A percentile compares a stretch with the other conserved stretches of the same genome.
Evolutionary conservation across 2,888 invertebrate species (phyloP).

Genomic region (Eupithecia subfuscata): DNA sequence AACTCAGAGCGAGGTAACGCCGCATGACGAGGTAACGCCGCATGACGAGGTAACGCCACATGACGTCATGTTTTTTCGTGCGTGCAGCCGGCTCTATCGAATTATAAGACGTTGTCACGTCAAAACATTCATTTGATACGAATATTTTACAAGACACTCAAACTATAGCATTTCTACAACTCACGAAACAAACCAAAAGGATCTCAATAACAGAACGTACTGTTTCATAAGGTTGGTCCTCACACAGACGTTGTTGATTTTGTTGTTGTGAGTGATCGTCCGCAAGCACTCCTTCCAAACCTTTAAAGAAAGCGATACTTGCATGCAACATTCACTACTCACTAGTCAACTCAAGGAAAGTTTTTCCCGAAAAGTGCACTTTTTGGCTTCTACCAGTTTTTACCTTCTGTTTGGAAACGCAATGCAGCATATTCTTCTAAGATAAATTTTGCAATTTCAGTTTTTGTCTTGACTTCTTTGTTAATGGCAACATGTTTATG

Average conservation of each 20-base stretch:
- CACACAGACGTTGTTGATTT: conserved; percentile 97
- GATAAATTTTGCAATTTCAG: not conserved
- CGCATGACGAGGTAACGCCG: too few relatives aligned
- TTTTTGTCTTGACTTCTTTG: not conserved
- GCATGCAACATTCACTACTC: conserved; percentile 4
- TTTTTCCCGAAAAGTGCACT: not conserved
- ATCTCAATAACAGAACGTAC: conserved; percentile 86
- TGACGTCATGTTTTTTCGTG: too few relatives aligned
- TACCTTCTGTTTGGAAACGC: not conserved
- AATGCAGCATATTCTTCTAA: not conserved
- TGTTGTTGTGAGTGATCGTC: conserved; percentile 96
- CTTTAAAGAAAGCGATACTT: conserved; percentile 80
- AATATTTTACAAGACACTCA: not conserved
- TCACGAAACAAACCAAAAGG: conserved; percentile 8
- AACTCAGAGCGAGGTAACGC: too few relatives aligned
- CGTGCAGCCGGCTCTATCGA: too few relatives aligned
- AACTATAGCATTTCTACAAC: conserved; percentile 7
- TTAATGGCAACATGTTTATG: too few relatives aligned
- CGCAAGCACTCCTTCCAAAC: conserved; percentile 96
- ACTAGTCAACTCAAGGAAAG: not conserved
- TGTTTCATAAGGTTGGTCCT: conserved; percentile 98
- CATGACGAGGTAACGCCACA: too few relatives aligned
- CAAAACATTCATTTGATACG: not conserved
- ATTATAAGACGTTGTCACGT: too few relatives aligned
- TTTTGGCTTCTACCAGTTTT: not conserved